Percentiles rank a stretch among this genome's conserved stretches.
Evolutionary conservation across 2,888 invertebrate species (phyloP).

Genomic region (Heliothis peltigera): DNA sequence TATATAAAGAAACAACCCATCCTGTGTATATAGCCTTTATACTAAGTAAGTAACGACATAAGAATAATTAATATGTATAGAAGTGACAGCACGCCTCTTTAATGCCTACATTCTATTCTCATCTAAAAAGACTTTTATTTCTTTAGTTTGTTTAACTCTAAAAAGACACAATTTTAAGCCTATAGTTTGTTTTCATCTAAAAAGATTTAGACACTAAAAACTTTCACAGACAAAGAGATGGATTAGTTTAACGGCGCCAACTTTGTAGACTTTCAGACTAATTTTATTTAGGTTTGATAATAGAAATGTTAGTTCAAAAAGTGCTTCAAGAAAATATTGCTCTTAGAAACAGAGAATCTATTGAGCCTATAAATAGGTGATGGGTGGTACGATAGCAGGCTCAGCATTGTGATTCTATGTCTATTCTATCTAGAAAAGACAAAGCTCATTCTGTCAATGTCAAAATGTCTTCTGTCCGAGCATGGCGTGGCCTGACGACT

Average conservation of each 20-base stretch:
- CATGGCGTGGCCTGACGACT: too few species aligned
- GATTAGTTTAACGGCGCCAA: neutral
- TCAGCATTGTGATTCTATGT: too few species aligned
- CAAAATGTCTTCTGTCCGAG: too few species aligned
- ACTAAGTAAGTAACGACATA: slow-evolving; percentile 60
- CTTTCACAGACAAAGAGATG: neutral
- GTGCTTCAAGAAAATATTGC: too few species aligned
- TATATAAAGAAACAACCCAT: slow-evolving; percentile 91
- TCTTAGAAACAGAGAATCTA: too few species aligned
- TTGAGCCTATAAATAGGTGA: too few species aligned
- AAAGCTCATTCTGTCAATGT: too few species aligned
- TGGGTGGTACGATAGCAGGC: too few species aligned
- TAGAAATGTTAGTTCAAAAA: neutral
- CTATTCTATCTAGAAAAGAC: too few species aligned
- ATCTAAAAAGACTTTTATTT: neutral
- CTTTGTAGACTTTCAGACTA: neutral
- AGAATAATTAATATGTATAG: slow-evolving; percentile 38
- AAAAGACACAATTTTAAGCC: neutral
- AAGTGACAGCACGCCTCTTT: slow-evolving; percentile 20
- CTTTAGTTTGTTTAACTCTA: neutral
- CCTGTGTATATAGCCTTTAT: slow-evolving; percentile 75
- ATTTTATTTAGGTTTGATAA: slow-evolving; percentile 2
- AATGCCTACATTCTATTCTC: slow-evolving; percentile 10
- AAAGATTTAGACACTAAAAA: neutral
- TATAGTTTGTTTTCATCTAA: neutral